Base-by-base conservation (phyloP, 2,113 vertebrate species). In the Leuciscus idus region DNA sequence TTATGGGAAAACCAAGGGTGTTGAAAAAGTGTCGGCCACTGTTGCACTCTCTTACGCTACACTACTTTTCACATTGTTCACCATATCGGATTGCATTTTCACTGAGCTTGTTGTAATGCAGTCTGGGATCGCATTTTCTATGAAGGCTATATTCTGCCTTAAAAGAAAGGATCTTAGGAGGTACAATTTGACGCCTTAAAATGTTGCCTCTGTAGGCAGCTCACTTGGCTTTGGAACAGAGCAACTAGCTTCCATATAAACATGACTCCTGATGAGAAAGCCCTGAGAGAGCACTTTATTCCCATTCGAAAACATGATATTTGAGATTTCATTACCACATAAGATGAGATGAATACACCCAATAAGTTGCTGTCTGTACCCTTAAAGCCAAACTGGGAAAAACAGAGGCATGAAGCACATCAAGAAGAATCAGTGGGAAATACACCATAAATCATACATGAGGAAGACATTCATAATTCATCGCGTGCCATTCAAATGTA, bases 401-500 rank as follows among this genome's bases (percentile, higher is more conserved):
- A 64, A 50, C n/a, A 64, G 59, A 33, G 30, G 2, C 21, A 39
- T 70, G 33, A 85, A 80, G 39, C 43, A 68, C 62, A 68, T 13
- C 19, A 6, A 30, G 50, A 36, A 11, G 19, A 78, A 78, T 78
- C 76, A 36, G 61, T 52, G 62, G 78, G 62, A 81, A 72, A 72
- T 59, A 4, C 52, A 19, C 2, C 28, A 84, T 81, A 61, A 28
- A 78, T 84, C 83, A 85, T 61, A 85, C 30, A 81, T 81, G 77
- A 84, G 66, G 61, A 11, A 26, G 8, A 50, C 59, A 75, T 85
- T 36, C 66, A 74, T 75, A 62, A 76, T 73, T 75, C 59, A 84
- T 48, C 0, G 0, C 55, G 2, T 79, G 33, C 62, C 74, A 33
- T 61, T 55, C 62, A 74, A 81, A 74, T 81, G 64, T 26, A 72